Conservation (phyloP, 2,797 vertebrate species). For the Spea hammondii region DNA sequence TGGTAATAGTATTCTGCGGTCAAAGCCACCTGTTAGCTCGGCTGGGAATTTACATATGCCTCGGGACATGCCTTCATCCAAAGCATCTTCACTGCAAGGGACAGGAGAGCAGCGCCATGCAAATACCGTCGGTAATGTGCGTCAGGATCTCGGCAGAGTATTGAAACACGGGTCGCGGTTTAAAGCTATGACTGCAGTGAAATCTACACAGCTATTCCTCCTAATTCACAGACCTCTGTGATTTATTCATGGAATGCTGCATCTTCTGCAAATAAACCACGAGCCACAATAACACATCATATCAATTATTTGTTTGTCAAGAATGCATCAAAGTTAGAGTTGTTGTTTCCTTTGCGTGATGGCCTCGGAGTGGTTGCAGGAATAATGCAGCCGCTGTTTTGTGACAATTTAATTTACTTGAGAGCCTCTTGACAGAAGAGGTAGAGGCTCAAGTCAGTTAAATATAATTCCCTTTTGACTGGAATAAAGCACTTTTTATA, state of each 20-base stretch:
- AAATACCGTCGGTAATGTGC: too few species aligned
- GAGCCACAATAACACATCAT: neutral
- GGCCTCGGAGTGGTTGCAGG: constrained; percentile 11
- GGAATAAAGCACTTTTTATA: constrained; percentile 25
- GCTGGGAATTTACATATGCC: too few species aligned
- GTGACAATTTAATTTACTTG: constrained; percentile 48
- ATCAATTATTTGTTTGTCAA: constrained; percentile 12
- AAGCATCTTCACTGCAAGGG: too few species aligned
- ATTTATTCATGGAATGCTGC: neutral
- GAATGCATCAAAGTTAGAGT: neutral
- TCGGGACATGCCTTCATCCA: too few species aligned
- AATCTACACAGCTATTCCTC: too few species aligned
- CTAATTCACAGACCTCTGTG: too few species aligned
- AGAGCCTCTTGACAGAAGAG: constrained; percentile 40
- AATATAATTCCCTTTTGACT: constrained; percentile 38
- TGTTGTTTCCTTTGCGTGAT: neutral
- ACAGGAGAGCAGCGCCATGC: too few species aligned
- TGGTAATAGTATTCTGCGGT: too few species aligned
- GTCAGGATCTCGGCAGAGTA: too few species aligned
- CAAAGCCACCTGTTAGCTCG: too few species aligned
- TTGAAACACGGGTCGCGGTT: too few species aligned
- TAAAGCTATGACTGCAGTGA: too few species aligned
- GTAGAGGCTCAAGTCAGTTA: constrained; percentile 28
- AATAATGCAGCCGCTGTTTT: constrained; percentile 34
- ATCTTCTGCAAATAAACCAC: neutral